A percentile compares a stretch with the other conserved stretches of the same genome.
phyloP scores from a whole-genome alignment of 2,797 vertebrate genomes.

The Hozukius guyotensis region DNA sequence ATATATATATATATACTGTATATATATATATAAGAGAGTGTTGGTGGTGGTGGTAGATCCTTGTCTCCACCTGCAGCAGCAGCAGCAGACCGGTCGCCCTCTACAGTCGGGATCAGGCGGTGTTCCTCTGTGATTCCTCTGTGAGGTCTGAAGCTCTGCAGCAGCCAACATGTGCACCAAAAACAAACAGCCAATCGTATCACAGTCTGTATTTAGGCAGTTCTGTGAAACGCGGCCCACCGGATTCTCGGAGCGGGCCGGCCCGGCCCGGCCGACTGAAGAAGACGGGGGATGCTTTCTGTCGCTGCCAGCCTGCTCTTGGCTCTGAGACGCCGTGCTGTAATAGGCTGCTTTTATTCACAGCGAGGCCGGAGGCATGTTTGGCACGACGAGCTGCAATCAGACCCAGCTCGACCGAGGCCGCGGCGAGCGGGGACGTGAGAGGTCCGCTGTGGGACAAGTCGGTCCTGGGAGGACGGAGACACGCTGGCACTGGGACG shows the following conservation, averaged over 20 bases:
- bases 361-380: neutral
- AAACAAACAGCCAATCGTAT: neutral
- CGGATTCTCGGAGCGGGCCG: slow-evolving; percentile 30
- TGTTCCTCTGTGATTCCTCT: neutral
- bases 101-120: neutral
- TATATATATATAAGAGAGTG: too few species aligned
- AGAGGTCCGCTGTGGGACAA: neutral
- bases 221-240: neutral
- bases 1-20: too few species aligned
- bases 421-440: neutral
- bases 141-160: neutral
- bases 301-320: slow-evolving; percentile 24
- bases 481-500: neutral
- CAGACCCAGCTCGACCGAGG: neutral
- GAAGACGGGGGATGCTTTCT: neutral
- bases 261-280: neutral
- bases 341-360: slow-evolving; percentile 2
- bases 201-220: neutral
- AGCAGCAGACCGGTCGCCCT: neutral
- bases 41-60: neutral
- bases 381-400: slow-evolving; percentile 16
- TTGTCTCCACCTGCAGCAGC: neutral
- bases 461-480: neutral
- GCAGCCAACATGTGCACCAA: neutral
- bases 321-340: neutral